A percentile compares a stretch with the other conserved stretches of the same genome.
Conservation (phyloP, 2,888 invertebrate species). For the Neoscelio sp. region DNA sequence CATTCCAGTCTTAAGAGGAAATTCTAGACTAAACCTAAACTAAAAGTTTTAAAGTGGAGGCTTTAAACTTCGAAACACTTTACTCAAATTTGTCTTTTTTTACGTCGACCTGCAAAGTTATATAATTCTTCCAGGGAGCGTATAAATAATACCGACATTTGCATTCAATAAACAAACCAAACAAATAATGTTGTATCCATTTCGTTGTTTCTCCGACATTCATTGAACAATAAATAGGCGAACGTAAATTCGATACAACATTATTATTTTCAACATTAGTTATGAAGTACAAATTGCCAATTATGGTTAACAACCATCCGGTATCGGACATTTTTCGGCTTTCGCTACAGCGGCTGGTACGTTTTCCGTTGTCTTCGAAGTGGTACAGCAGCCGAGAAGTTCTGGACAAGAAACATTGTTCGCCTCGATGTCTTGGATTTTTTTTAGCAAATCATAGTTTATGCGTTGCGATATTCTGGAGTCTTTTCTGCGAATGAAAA, state of each 20-base stretch:
- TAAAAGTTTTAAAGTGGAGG: too few species aligned
- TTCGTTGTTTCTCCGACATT: too few species aligned
- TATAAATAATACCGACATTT: conserved; percentile 33
- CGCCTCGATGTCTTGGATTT: conserved; percentile 89
- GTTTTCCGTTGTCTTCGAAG: conserved; percentile 93
- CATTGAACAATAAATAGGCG: too few species aligned
- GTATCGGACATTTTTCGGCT: conserved; percentile 78
- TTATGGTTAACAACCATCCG: conserved; percentile 44
- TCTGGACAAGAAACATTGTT: conserved; percentile 89
- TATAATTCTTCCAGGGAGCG: conserved; percentile 6
- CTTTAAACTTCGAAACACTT: too few species aligned
- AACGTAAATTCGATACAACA: conserved; percentile 43
- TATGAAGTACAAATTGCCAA: conserved; percentile 1
- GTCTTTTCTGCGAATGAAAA: conserved; percentile 90
- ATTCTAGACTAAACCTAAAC: too few species aligned
- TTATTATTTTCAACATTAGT: conserved; percentile 12
- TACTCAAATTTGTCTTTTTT: too few species aligned
- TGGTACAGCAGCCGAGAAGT: conserved; percentile 89
- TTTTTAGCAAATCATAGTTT: conserved; percentile 95
- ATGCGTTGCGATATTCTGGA: conserved; percentile 94
- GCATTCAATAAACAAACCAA: conserved; percentile 1
- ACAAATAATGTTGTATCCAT: conserved; percentile 31
- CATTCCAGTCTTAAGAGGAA: too few species aligned
- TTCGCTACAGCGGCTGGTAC: conserved; percentile 91
- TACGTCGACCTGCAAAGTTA: too few species aligned